Evolutionary conservation across 2,888 invertebrate species (phyloP).

Genomic region (Venusia cambrica): DNA sequence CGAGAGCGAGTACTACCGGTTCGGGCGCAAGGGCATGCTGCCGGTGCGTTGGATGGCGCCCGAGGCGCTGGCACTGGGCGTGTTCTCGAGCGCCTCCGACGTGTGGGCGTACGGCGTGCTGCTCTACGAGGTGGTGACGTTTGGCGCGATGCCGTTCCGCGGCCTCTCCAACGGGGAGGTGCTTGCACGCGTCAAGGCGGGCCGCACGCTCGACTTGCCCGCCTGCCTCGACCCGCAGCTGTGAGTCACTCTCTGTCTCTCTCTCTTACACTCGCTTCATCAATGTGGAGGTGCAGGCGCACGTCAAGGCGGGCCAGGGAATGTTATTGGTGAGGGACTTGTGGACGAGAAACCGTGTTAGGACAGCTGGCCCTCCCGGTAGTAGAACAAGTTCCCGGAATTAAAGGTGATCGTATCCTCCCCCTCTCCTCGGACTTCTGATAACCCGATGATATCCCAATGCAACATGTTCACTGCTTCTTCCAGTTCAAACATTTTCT

Average conservation of each 20-base stretch:
- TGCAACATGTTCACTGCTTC: no score
- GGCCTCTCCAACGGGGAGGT: conserved; percentile 93
- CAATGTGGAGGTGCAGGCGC: conserved; percentile 90
- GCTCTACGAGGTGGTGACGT: conserved; percentile 93
- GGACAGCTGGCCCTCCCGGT: no score
- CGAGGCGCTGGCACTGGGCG: conserved; percentile 89
- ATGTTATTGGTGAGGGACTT: no score
- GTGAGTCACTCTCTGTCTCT: no score
- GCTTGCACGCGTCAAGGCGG: conserved; percentile 88
- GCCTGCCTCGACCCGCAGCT: conserved; percentile 88
- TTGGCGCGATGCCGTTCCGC: conserved; percentile 95
- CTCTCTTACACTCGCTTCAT: no score
- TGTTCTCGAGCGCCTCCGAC: conserved; percentile 93
- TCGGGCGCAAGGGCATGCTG: conserved; percentile 92
- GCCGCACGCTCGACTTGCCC: conserved; percentile 88
- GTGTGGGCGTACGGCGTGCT: conserved; percentile 95
- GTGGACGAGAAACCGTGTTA: no score
- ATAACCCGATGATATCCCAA: no score
- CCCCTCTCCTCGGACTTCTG: no score
- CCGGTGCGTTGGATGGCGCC: conserved; percentile 97
- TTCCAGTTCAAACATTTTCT: no score
- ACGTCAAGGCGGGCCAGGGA: no score
- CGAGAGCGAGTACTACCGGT: conserved; percentile 94
- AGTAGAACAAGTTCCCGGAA: no score
- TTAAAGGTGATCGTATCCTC: no score